Conservation (phyloP, 2,888 invertebrate genomes). For the Didymodactylos carnosus region DNA sequence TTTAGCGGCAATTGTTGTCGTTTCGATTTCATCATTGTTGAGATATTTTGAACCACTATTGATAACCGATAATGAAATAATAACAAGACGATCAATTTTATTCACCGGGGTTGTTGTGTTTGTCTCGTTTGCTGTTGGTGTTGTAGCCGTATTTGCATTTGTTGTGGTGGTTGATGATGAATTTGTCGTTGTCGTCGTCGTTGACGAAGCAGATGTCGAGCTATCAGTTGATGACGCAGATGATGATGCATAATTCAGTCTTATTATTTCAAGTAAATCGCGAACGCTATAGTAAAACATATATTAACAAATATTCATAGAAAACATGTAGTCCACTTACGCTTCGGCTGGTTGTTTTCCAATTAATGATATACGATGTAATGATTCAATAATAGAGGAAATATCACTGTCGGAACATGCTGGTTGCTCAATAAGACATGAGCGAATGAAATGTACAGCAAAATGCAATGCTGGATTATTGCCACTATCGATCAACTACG, state of each 20-base stretch:
- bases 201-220: no score
- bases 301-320: no score
- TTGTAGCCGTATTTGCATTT: not conserved
- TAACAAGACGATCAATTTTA: not conserved
- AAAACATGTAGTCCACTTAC: no score
- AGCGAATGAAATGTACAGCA: conserved; percentile 2
- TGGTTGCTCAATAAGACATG: conserved; percentile 36
- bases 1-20: not conserved
- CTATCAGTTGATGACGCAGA: no score
- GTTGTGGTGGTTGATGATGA: not conserved
- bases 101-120: not conserved
- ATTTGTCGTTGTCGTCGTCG: no score
- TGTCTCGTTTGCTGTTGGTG: not conserved
- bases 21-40: not conserved
- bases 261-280: not conserved
- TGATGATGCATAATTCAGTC: not conserved
- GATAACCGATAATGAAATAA: not conserved
- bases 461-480: conserved; percentile 4
- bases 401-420: conserved; percentile 39
- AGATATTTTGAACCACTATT: not conserved
- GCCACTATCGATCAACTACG: conserved; percentile 9
- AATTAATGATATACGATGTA: not conserved
- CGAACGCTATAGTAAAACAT: no score
- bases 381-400: not conserved
- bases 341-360: not conserved